These are phyloP conservation scores for Zaprionus gabonicus DNA, from an alignment of 1,140 invertebrate genomes.

Conservation along the genomic window DNA sequence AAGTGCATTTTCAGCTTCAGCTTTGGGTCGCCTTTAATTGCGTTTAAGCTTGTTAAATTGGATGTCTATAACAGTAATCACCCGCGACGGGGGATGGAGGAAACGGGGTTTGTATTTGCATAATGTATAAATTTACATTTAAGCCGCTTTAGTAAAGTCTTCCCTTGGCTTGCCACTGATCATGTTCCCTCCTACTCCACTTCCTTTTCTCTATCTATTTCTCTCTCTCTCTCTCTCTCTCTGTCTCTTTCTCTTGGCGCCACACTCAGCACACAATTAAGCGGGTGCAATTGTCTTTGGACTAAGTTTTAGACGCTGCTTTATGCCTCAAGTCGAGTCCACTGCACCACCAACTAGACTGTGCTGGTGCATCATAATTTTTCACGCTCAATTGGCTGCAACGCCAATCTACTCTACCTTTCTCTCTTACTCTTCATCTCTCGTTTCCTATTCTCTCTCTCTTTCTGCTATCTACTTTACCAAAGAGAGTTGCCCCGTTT, in stretches of 20 bases:
- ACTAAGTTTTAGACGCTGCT: slow-evolving; percentile 23
- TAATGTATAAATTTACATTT: slow-evolving; percentile 58
- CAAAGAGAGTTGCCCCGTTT: slow-evolving; percentile 13
- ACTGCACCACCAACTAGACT: slow-evolving; percentile 1
- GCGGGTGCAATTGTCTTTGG: slow-evolving; percentile 58
- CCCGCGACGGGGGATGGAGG: not conserved
- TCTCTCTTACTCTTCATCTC: not conserved
- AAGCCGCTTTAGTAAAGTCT: slow-evolving; percentile 54
- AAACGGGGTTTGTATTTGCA: slow-evolving; percentile 28
- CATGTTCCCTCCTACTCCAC: not conserved
- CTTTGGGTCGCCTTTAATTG: slow-evolving; percentile 44
- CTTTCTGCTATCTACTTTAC: not conserved
- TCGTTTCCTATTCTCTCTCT: not conserved
- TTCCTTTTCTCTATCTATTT: not conserved
- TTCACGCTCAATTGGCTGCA: slow-evolving; percentile 76
- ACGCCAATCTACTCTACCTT: not conserved
- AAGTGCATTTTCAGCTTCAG: slow-evolving; percentile 11
- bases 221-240: not conserved
- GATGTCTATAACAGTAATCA: slow-evolving; percentile 35
- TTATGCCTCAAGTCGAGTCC: slow-evolving; percentile 35
- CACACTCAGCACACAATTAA: slow-evolving; percentile 65
- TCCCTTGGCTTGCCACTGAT: not conserved
- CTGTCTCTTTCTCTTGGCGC: not conserved
- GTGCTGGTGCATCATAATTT: slow-evolving; percentile 70
- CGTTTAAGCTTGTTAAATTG: slow-evolving; percentile 45